A percentile compares a stretch with the other conserved stretches of the same genome.
phyloP scores from a whole-genome alignment of 1,140 invertebrate species.

The Drosophila tsacasi region DNA sequence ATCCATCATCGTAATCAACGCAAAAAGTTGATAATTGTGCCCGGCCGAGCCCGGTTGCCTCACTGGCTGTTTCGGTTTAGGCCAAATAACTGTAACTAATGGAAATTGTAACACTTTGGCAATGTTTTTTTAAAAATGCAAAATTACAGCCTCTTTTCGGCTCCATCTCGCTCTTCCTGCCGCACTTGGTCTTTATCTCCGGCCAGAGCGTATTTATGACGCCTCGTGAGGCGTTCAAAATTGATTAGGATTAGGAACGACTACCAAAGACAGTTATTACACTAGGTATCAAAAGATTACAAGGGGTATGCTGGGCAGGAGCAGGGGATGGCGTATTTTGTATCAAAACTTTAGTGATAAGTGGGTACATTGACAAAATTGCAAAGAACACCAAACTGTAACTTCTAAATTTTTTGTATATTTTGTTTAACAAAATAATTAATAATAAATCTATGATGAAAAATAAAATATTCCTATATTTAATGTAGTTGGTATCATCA shows the following conservation, averaged over 20 bases:
- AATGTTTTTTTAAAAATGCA: constrained; percentile 68
- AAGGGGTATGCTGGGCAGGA: constrained; percentile 7
- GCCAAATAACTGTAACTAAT: constrained; percentile 82
- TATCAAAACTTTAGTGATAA: not conserved
- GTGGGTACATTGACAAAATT: not conserved
- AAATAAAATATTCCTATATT: not conserved
- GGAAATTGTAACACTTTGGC: constrained; percentile 82
- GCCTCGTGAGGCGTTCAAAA: constrained; percentile 78
- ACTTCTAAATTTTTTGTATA: no score
- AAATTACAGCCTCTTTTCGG: constrained; percentile 27
- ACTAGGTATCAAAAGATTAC: not conserved
- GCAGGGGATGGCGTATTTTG: not conserved
- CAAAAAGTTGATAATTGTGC: constrained; percentile 65
- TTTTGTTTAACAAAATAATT: no score
- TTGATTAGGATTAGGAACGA: constrained; percentile 76
- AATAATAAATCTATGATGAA: no score
- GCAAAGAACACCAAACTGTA: not conserved
- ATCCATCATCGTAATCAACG: constrained; percentile 82
- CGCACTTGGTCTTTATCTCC: constrained; percentile 39
- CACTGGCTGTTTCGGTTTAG: constrained; percentile 31
- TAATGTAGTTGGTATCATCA: constrained; percentile 15
- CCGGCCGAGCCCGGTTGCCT: constrained; percentile 36
- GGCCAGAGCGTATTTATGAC: constrained; percentile 72
- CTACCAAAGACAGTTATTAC: constrained; percentile 41
- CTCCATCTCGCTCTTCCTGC: constrained; percentile 4